Conservation (phyloP, 2,113 vertebrate genomes). For the Oreochromis tanganicae region DNA sequence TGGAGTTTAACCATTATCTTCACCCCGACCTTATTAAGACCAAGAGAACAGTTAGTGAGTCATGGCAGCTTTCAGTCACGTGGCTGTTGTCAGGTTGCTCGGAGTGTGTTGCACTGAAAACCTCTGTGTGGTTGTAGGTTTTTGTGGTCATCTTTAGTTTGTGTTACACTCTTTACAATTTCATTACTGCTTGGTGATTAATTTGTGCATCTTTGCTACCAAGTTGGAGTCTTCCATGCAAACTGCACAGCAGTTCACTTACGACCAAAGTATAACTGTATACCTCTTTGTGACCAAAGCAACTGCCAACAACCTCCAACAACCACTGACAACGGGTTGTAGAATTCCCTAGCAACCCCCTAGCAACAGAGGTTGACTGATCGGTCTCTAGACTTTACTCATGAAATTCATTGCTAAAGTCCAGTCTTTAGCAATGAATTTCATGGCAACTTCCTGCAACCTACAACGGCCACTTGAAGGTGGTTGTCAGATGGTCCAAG, state of each 20-base stretch:
- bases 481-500: background rate
- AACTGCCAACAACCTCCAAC: background rate
- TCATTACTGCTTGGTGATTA: background rate
- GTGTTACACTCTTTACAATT: background rate
- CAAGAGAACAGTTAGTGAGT: background rate
- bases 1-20: background rate
- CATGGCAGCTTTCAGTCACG: background rate
- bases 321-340: background rate
- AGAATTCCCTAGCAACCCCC: background rate
- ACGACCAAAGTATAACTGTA: background rate
- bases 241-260: background rate
- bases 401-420: fast-evolving
- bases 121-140: background rate
- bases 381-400: background rate
- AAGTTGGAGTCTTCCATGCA: background rate
- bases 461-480: background rate
- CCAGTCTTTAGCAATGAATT: background rate
- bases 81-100: background rate
- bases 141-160: background rate
- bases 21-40: background rate
- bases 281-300: background rate
- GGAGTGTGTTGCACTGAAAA: background rate
- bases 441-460: background rate
- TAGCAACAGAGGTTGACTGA: background rate
- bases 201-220: background rate